Base-by-base conservation (phyloP, 2,797 vertebrate species). In the Manis javanica region DNA sequence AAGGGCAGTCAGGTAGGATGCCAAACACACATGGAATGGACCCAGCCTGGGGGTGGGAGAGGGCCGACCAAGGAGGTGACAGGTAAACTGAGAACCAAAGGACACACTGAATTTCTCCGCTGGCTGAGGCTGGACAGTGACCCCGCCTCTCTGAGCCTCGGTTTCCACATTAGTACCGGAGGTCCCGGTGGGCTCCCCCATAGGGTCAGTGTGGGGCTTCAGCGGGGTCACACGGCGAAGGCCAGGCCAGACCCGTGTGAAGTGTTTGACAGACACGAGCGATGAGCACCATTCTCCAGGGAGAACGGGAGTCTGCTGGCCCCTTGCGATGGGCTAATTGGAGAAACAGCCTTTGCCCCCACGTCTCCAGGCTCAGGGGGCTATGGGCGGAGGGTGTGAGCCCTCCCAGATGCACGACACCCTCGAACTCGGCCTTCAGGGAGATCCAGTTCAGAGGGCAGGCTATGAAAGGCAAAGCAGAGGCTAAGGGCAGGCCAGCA, bases 321-420 rank as follows among this genome's bases (percentile, higher is more conserved):
- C 61, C 34, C 75, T 42, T 6, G 18, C 12, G 26, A 87, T 0
- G 0, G 18, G 46, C 11, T 14, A 34, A 10, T 2, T 61, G 55
- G 61, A n/a, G 77, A 72, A 23, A 39, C 9, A 8, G 68, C 19
- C 46, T 69, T 72, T 51, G 14, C 12, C 26, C 3, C 4, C 12
- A 7, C 2, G 19, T 82, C 49, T 31, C 11, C 3, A 1, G 49
- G 66, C 49, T 37, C 11, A 5, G 3, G 37, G 18, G 46, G 34
- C 46, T 18, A 19, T n/a, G 66, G 8, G 57, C 3, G 1, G 66
- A 0, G 0, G 15, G 26, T 1, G 6, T 18, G 4, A 2, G 39
- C 14, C 15, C 15, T 26, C 49, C 21, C 1, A 71, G 77, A 53
- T 26, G 13, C 51, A 19, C 46, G 26, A 5, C 61, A 16, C 10